phyloP scores from a whole-genome alignment of 1,140 invertebrate genomes.

The Babylonia areolata region DNA sequence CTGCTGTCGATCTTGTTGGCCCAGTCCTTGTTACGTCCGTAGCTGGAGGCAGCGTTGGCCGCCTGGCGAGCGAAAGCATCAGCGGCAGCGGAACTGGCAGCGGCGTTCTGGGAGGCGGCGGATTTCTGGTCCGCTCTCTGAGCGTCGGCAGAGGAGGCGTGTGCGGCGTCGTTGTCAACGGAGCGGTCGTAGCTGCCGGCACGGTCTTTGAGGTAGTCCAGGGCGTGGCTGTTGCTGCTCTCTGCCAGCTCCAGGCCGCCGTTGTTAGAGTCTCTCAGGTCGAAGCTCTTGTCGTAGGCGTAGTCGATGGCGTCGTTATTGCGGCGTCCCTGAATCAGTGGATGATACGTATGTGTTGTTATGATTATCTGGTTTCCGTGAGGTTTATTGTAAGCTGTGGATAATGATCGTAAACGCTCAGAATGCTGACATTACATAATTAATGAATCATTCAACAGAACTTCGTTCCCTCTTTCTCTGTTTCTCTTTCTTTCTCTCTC shows the following conservation, averaged over 20 bases:
- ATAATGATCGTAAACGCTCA: too few species aligned
- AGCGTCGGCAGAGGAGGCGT: conserved; percentile 34
- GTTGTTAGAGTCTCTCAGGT: conserved; percentile 25
- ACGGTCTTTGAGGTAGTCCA: conserved; percentile 32
- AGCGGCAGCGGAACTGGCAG: conserved; percentile 7
- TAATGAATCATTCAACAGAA: too few species aligned
- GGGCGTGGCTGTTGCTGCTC: conserved; percentile 7
- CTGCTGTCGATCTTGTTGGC: conserved; percentile 32
- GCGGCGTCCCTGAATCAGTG: conserved; percentile 14
- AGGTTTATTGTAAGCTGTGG: too few species aligned
- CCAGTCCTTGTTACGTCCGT: conserved; percentile 36
- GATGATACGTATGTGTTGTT: too few species aligned
- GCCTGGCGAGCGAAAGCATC: conserved; percentile 33
- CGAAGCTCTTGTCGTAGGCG: conserved; percentile 43
- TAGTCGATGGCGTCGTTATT: conserved; percentile 38
- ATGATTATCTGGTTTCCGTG: too few species aligned
- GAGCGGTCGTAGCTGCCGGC: conserved; percentile 20
- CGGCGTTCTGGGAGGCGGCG: conserved; percentile 22
- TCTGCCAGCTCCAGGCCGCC: conserved; percentile 29
- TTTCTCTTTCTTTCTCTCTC: too few species aligned
- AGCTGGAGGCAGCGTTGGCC: conserved; percentile 22
- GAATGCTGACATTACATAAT: too few species aligned
- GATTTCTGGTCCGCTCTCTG: conserved; percentile 30
- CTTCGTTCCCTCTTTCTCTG: too few species aligned
- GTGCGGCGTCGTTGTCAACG: conserved; percentile 22